Conservation (phyloP, 92 coral and sea anemone genomes). For the Epizoanthus stellaris region DNA sequence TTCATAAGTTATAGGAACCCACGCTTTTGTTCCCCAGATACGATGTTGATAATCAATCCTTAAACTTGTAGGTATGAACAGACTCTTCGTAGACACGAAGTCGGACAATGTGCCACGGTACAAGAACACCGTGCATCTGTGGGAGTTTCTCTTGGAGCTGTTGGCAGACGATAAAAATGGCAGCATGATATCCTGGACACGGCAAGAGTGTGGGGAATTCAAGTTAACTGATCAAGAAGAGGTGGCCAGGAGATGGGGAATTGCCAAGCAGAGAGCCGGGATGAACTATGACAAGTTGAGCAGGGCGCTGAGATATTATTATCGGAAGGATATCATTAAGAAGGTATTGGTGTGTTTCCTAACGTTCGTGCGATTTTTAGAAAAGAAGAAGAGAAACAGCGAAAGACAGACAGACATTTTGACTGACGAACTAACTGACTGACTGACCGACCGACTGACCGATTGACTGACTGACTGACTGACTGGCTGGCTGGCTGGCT, state of each 20-base stretch:
- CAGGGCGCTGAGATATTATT: constrained; percentile 89
- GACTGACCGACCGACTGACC: too few species aligned
- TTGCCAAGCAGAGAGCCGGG: constrained; percentile 81
- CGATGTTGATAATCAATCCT: too few species aligned
- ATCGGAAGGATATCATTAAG: constrained; percentile 84
- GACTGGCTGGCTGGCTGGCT: too few species aligned
- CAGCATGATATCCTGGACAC: constrained; percentile 89
- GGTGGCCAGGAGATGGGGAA: constrained; percentile 90
- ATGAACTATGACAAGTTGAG: constrained; percentile 96
- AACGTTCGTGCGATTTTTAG: neutral
- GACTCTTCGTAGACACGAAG: neutral
- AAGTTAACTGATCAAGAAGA: constrained; percentile 89
- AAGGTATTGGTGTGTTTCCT: constrained; percentile 58
- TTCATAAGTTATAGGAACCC: too few species aligned
- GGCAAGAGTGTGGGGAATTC: constrained; percentile 82
- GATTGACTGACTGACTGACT: too few species aligned
- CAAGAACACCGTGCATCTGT: constrained; percentile 91
- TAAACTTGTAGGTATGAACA: constrained; percentile 1
- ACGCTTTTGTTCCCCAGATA: too few species aligned
- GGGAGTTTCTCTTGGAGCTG: constrained; percentile 93
- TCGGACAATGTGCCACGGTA: constrained; percentile 48
- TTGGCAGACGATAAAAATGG: constrained; percentile 77
- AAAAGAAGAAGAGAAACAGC: neutral
- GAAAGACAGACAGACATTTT: neutral
- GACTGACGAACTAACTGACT: too few species aligned